phyloP scores from a whole-genome alignment of 2,113 vertebrate species.

The Cephalophus harveyi region DNA sequence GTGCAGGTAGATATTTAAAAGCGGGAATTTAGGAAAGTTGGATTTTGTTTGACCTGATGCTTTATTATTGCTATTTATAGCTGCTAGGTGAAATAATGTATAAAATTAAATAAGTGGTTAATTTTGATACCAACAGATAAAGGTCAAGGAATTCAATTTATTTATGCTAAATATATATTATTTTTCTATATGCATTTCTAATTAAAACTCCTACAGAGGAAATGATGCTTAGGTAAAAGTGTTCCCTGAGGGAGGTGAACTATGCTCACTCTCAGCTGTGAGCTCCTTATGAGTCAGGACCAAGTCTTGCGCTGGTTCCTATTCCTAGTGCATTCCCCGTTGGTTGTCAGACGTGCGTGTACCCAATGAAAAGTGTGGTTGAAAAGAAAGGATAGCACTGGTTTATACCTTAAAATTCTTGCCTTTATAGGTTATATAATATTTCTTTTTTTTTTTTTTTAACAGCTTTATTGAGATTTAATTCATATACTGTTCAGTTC shows the following conservation, averaged over 20 bases:
- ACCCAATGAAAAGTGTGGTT: neutral
- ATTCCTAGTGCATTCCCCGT: rapidly evolving
- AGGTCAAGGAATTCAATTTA: neutral
- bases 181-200: neutral
- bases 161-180: neutral
- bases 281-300: neutral
- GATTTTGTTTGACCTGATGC: neutral
- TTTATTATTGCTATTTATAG: neutral
- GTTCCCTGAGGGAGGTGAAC: neutral
- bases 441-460: neutral
- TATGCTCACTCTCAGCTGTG: rapidly evolving
- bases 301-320: neutral
- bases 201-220: neutral
- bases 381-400: neutral
- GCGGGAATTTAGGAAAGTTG: neutral
- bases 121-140: neutral
- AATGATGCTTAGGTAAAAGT: too few species aligned
- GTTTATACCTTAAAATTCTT: neutral
- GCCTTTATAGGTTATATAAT: neutral
- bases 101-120: neutral
- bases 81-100: neutral
- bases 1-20: neutral
- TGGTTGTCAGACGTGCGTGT: neutral
- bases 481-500: neutral
- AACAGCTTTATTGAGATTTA: neutral